phyloP scores from a whole-genome alignment of 2,113 vertebrate species.

The Harpagus bidentatus region DNA sequence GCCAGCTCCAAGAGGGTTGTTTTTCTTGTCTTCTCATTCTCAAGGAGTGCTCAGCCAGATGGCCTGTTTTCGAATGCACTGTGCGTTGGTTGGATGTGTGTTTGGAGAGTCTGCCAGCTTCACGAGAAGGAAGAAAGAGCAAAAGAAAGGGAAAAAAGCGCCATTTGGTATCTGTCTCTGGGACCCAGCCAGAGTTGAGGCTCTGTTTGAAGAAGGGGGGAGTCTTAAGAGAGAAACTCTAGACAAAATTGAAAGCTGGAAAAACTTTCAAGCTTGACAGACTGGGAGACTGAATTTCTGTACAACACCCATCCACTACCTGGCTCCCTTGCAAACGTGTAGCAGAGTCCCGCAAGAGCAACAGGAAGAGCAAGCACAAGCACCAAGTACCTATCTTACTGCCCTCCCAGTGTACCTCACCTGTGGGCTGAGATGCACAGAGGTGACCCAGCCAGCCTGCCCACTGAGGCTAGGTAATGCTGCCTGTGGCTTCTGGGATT shows the following conservation, averaged over 20 bases:
- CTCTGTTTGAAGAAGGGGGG: conserved; percentile 56
- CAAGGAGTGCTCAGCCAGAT: conserved; percentile 72
- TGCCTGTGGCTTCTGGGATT: not conserved
- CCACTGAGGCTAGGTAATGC: not conserved
- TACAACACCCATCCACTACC: not conserved
- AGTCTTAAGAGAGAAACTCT: conserved; percentile 62
- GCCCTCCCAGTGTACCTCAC: not conserved
- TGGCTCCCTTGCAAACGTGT: conserved; percentile 1
- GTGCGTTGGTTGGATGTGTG: conserved; percentile 75
- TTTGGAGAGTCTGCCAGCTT: conserved; percentile 72
- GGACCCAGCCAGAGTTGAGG: conserved; percentile 65
- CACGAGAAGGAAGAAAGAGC: conserved; percentile 72
- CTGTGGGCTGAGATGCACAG: not conserved
- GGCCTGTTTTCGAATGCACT: conserved; percentile 70
- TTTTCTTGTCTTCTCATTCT: conserved; percentile 72
- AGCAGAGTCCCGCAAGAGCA: not conserved
- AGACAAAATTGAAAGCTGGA: conserved; percentile 58
- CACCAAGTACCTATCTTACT: not conserved
- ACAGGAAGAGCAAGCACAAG: not conserved
- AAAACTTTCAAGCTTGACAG: conserved; percentile 61
- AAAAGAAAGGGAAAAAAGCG: conserved; percentile 69
- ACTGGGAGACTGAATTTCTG: conserved; percentile 58
- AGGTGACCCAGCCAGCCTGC: not conserved
- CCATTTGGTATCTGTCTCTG: conserved; percentile 73
- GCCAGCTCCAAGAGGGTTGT: conserved; percentile 69